A percentile compares a stretch with the other conserved stretches of the same genome.
Conservation (phyloP, 2,113 vertebrate species). For the Carlito syrichta region DNA sequence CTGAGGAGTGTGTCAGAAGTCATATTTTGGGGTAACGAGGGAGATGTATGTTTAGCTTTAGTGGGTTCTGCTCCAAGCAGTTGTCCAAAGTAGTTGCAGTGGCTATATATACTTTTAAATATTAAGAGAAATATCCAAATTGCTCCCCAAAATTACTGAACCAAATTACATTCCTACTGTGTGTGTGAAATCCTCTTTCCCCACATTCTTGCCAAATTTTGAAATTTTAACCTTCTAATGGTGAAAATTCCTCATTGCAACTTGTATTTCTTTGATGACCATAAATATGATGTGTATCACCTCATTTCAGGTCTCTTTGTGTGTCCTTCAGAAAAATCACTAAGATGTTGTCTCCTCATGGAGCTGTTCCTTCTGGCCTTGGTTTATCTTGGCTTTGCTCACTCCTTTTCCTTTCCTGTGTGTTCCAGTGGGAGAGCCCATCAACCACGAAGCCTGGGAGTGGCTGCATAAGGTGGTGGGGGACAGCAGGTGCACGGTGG, state of each 20-base stretch:
- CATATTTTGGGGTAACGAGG: neutral
- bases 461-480: constrained; percentile 93
- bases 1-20: neutral
- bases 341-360: neutral
- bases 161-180: neutral
- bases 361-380: neutral
- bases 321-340: neutral
- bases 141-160: neutral
- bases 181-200: neutral
- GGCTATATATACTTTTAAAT: neutral
- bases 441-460: constrained; percentile 94
- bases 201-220: neutral
- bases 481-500: constrained; percentile 88
- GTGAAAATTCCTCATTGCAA: neutral
- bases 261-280: neutral
- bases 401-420: constrained; percentile 23
- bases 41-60: neutral
- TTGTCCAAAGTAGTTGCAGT: neutral
- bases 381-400: neutral
- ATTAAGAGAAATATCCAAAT: neutral
- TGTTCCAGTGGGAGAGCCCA: constrained; percentile 92
- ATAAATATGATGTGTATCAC: neutral
- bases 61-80: neutral
- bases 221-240: neutral
- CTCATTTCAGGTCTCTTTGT: neutral